Evolutionary conservation across 2,888 invertebrate species (phyloP), one percentile per base, ranked within the genome.

Genomic region (Cosmia trapezina): DNA sequence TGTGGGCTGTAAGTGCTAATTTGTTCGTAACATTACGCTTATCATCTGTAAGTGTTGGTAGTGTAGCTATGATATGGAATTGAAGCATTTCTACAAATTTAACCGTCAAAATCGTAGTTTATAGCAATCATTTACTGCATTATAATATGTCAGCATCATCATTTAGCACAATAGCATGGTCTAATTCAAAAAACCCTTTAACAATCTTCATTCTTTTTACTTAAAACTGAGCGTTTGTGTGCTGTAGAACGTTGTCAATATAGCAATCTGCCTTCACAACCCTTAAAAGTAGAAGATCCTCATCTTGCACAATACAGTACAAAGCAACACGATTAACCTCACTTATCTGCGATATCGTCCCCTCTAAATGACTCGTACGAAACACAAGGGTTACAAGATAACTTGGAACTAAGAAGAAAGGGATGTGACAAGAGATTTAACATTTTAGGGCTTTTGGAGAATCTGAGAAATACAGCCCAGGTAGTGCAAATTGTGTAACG

Each of bases 311-410:
- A 76, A 75, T 71, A 70, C 51, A 70, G 78, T 81, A 81, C 74
- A 70, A 81, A 70, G 80, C 82, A 82, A 85, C 66, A 70, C 78
- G 86, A 85, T 85, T 85, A 85, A 83, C 82, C 80, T 76, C 82
- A 80, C 83, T 85, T 85, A 85, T 85, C 82, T 75, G 73, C 60
- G 76, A 83, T 78, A 78, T 73, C 62, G 54, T 73, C 82, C 84
- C 86, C 76, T 76, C 75, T 85, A 80, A 85, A 82, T 84, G 83
- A 73, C 78, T 80, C 86, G 83, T 85, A 84, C 84, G 70, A 81
- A 81, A 81, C 82, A 81, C 78, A 82, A 78, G 80, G 80, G 82
- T 82, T 75, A 67, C 53, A 47, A 53, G 54, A 70, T 69, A 54
- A 70, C 78, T 60, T 65, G 47, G 65, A 78, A 37, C 61, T 41